Evolutionary conservation across 2,113 vertebrate genomes (phyloP).

Genomic region (Pagrus major): DNA sequence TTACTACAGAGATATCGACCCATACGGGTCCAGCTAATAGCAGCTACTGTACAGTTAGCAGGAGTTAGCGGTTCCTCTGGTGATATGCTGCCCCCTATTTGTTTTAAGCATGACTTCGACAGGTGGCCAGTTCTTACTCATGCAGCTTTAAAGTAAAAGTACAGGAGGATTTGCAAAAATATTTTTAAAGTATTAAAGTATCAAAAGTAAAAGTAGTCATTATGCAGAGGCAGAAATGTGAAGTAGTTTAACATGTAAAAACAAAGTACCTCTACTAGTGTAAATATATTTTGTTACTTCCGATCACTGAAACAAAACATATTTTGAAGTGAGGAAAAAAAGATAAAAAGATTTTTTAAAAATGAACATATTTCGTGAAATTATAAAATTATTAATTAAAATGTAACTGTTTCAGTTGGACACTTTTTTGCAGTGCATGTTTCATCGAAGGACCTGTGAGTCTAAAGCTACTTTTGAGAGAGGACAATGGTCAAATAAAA

Average conservation of each 20-base stretch:
- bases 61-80: no score
- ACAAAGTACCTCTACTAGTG: neutral
- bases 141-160: neutral
- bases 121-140: no score
- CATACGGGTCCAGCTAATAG: no score
- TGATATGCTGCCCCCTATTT: no score
- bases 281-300: neutral
- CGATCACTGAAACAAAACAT: neutral
- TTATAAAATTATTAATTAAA: neutral
- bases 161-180: neutral
- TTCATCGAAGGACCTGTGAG: neutral
- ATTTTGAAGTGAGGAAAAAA: neutral
- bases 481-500: constrained; percentile 4
- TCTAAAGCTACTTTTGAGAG: neutral
- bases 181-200: neutral
- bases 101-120: no score
- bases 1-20: no score
- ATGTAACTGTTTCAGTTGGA: no score
- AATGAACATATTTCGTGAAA: neutral
- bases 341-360: neutral
- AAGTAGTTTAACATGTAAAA: neutral
- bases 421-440: neutral
- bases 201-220: neutral
- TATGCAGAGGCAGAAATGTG: neutral
- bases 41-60: no score